phyloP scores from a whole-genome alignment of 1,140 invertebrate genomes.

The Drosophila triauraria region DNA sequence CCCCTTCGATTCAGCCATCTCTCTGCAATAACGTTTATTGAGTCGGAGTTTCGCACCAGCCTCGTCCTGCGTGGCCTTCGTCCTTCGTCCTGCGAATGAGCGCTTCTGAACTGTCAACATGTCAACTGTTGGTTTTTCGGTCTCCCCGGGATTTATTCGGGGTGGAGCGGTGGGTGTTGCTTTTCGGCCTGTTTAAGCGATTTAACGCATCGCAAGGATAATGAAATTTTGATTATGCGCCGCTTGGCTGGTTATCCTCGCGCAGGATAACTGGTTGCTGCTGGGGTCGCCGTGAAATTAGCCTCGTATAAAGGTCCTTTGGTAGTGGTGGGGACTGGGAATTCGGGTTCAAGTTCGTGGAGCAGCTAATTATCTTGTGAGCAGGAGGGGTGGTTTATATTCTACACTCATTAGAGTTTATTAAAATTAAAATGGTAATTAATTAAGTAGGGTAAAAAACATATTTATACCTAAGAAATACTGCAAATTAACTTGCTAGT shows the following conservation, averaged over 20 bases:
- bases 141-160: conserved; percentile 1
- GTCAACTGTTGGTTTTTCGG: conserved; percentile 56
- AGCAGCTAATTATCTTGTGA: conserved; percentile 25
- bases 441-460: neutral
- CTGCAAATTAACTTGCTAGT: neutral
- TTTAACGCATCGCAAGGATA: conserved; percentile 84
- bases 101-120: conserved; percentile 78
- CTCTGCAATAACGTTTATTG: conserved; percentile 77
- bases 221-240: conserved; percentile 82
- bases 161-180: conserved; percentile 29
- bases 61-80: conserved; percentile 39
- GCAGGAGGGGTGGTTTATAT: too few species aligned
- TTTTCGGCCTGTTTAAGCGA: conserved; percentile 78
- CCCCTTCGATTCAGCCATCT: conserved; percentile 14
- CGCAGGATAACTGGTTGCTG: conserved; percentile 53
- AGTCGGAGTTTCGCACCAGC: conserved; percentile 78
- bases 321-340: neutral
- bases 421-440: neutral
- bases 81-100: conserved; percentile 25
- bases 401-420: neutral
- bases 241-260: conserved; percentile 63
- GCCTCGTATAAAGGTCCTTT: conserved; percentile 35
- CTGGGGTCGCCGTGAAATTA: conserved; percentile 37
- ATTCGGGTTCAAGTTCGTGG: conserved; percentile 18
- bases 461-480: neutral